These are phyloP conservation scores for Spilogale gracilis DNA, from an alignment of 2,113 vertebrate genomes.

Conservation along the genomic window DNA sequence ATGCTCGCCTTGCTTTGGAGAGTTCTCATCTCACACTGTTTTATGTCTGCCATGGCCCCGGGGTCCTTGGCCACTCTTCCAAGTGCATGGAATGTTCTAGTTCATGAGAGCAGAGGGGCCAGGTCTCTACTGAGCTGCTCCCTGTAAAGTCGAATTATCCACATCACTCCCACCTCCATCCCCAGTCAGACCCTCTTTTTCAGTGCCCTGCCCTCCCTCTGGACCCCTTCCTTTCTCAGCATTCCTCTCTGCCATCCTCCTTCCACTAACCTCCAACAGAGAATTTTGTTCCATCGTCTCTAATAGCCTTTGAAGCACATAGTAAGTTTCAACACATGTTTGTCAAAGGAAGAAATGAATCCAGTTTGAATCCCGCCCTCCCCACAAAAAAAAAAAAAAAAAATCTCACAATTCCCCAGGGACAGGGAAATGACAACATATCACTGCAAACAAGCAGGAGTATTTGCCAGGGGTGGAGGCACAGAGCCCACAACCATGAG, in stretches of 20 bases:
- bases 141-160: neutral
- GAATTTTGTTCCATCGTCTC: neutral
- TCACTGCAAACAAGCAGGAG: neutral
- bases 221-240: neutral
- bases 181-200: neutral
- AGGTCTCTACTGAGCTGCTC: neutral
- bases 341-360: neutral
- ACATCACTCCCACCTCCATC: too few species aligned
- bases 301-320: neutral
- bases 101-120: neutral
- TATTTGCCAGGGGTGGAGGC: neutral
- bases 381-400: too few species aligned
- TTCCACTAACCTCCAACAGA: neutral
- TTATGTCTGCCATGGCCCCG: neutral
- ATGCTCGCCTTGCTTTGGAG: neutral
- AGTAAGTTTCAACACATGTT: neutral
- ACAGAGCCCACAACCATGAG: fast-evolving
- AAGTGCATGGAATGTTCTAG: neutral
- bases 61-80: neutral
- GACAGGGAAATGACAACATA: neutral
- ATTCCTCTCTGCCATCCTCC: neutral
- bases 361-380: neutral
- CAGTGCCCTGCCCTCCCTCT: neutral
- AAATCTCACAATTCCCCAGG: neutral
- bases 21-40: neutral